Evolutionary conservation across 2,797 vertebrate species (phyloP), one percentile per base, ranked within the genome.

Genomic region (Galagoides demidoff): DNA sequence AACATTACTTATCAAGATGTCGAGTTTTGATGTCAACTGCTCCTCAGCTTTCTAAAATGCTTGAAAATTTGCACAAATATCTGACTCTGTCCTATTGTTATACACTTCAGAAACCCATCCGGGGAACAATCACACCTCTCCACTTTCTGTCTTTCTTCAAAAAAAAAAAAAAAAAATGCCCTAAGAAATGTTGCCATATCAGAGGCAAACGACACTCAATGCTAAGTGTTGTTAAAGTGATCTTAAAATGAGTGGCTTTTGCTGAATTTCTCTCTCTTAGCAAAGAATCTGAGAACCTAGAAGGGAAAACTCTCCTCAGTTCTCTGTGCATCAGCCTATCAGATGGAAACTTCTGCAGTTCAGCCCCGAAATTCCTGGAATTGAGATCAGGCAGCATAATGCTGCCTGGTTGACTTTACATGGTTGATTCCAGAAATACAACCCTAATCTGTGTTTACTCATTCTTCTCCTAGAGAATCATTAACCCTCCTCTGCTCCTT

Each of bases 361-460:
- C 88, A 78, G 43, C 63, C 64, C 90, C 31, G 43, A 89, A 85
- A 92, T 84, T 73, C 82, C 93, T 71, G 61, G 64, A 77, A 49
- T 23, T 37, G 31, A n/a, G 82, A 90, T 86, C 55, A 94, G 81
- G 95, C 16, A 23, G n/a, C 14, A 3, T 45, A 57, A 11, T 13
- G n/a, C 34, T 49, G 27, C 49, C 3, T 70, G 9, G 55, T 87
- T 96, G 39, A 92, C 92, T 92, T 92, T 68, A 68, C 20, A 27
- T n/a, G 43, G 27, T 70, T 2, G 2, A 31, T 71, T 78, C 71
- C 74, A 92, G 68, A 89, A 94, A 79, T 49, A 49, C 61, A 85
- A 27, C 49, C 29, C 45, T 95, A 92, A 95, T 89, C 90, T 95
- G 1, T 95, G 85, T 91, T 95, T 95, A 82, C 79, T 92, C 61